These are phyloP conservation scores for Scomber japonicus DNA, from an alignment of 2,113 vertebrate genomes.

Conservation along the genomic window DNA sequence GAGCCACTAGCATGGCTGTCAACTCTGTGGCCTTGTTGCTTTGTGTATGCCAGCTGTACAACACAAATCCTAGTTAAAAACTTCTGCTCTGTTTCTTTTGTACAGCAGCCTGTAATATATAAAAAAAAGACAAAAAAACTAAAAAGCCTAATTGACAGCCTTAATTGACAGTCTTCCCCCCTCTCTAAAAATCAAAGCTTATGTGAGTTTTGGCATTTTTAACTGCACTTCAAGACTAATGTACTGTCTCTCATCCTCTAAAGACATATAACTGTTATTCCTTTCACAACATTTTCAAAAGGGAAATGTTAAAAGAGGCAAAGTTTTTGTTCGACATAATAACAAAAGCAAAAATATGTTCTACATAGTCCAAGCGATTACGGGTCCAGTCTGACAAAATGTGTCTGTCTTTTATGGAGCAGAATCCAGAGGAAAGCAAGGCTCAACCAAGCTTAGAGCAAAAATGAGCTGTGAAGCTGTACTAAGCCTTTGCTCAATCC, in stretches of 20 bases:
- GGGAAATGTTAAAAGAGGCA: background rate
- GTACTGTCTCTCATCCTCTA: slow-evolving; percentile 1
- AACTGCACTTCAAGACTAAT: background rate
- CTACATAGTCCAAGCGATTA: slow-evolving; percentile 10
- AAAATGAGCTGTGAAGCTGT: slow-evolving; percentile 31
- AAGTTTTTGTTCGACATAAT: slow-evolving; percentile 22
- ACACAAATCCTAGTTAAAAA: slow-evolving; percentile 39
- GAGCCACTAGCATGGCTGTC: no score
- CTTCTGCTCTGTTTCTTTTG: slow-evolving; percentile 44
- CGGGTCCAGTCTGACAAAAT: slow-evolving; percentile 29
- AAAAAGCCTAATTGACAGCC: slow-evolving; percentile 41
- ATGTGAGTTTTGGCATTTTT: slow-evolving; percentile 30
- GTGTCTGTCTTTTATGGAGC: slow-evolving; percentile 32
- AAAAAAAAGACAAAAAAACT: slow-evolving; percentile 12
- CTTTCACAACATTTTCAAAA: slow-evolving; percentile 5
- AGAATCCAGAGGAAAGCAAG: slow-evolving; percentile 32
- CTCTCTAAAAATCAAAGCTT: slow-evolving; percentile 29
- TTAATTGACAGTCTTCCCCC: slow-evolving; percentile 17
- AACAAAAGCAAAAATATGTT: slow-evolving; percentile 24
- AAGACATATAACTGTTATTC: slow-evolving; percentile 3
- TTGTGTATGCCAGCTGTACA: slow-evolving; percentile 1
- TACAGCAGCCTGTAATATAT: slow-evolving; percentile 39
- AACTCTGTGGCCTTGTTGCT: no score
- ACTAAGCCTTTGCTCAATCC: slow-evolving; percentile 43
- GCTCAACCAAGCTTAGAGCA: slow-evolving; percentile 40